Evolutionary conservation across 1,140 invertebrate species (phyloP).

Genomic region (Sminthurides bifidus): DNA sequence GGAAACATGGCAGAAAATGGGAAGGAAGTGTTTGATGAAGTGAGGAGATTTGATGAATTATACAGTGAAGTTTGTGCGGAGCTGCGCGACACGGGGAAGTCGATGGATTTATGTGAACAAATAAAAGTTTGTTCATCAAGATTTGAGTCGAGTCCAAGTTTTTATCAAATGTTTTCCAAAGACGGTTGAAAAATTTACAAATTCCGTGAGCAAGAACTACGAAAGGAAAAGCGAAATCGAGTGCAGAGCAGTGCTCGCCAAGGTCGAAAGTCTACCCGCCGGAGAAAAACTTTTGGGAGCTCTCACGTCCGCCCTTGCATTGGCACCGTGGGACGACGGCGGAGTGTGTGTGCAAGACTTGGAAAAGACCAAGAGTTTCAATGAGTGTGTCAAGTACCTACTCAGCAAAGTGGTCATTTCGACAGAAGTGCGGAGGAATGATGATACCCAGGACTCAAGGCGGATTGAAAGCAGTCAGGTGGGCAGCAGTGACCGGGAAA

Average conservation of each 20-base stretch:
- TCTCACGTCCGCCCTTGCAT: neutral
- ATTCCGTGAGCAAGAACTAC: neutral
- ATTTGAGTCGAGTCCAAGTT: constrained; percentile 11
- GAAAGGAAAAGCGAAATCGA: constrained; percentile 4
- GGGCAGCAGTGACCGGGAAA: neutral
- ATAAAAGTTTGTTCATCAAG: constrained; percentile 11
- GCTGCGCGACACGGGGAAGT: constrained; percentile 9
- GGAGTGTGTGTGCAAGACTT: neutral
- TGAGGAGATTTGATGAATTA: constrained; percentile 19
- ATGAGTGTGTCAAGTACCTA: neutral
- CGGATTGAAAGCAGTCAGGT: neutral
- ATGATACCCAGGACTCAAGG: neutral
- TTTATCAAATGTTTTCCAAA: constrained; percentile 6
- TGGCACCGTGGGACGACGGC: neutral
- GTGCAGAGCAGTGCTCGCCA: neutral
- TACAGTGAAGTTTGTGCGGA: constrained; percentile 16
- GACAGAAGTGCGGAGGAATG: neutral
- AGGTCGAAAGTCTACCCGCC: neutral
- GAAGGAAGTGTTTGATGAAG: too few species aligned
- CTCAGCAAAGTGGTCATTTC: neutral
- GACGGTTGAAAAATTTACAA: neutral
- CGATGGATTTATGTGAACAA: constrained; percentile 10
- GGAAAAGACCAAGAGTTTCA: neutral
- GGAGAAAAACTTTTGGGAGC: neutral
- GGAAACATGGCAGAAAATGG: too few species aligned